Evolutionary conservation across 2,888 invertebrate genomes (phyloP), one percentile per base, ranked within the genome.

Genomic region (Sphaerophoria rueppellii): DNA sequence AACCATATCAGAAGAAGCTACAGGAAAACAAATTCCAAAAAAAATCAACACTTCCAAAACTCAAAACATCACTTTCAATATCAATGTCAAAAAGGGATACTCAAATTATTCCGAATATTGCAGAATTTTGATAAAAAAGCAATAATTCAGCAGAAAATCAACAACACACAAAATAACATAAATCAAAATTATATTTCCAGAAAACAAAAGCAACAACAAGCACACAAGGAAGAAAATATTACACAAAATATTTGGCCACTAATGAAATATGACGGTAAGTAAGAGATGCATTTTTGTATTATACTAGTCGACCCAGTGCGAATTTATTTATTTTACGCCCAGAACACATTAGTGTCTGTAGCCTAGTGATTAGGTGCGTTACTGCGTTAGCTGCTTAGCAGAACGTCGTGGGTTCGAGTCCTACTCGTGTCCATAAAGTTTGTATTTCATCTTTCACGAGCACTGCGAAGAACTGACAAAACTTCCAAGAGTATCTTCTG

Each of bases 211-310:
- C 43, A 96, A 88, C 92, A 96, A 90, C 95, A 96, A 91, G 95
- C 95, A 87, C 96, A 96, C 88, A 93, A 96, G 88, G 96, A 96
- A 92, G 96, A 96, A 86, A 96, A 96, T 24, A 24, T 24, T 24
- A 92, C 96, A 96, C 6, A 92, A 94, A 65, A 81, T 61, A 55
- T 82, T 85, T 82, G 87, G 70, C 81, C 86, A 87, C 74, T 74
- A 73, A 76, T 73, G 80, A 80, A 88, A 87, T 82, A 87, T 88
- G 87, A 87, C 82, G 87, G 87, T 87, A 78, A 85, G 76, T 43
- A 1, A 52, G 7, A 24, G 6, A 2, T 9, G 16, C 9, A 24
- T 46, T 12, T 46, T 12, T 12, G n/a, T 12, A 46, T 37, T n/a
- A 6, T 35, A 3, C 6, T 37, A 37, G 5, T 37, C 37, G 37